These are phyloP conservation scores for Ganaspis sp. DNA, from an alignment of 1,140 invertebrate genomes.

Conservation along the genomic window DNA sequence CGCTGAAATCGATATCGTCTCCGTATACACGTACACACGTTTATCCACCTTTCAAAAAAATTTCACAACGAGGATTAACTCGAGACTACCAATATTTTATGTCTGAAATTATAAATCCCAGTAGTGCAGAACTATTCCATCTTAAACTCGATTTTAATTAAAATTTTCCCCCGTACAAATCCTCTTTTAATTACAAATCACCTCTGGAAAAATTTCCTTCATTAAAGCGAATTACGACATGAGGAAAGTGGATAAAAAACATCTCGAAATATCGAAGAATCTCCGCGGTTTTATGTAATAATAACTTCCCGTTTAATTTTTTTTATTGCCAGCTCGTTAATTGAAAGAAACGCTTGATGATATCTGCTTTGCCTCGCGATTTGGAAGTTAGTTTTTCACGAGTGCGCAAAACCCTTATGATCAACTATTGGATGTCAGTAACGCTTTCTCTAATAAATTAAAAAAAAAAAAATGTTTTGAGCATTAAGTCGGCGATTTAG, in stretches of 20 bases:
- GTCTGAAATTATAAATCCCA: no score
- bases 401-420: slow-evolving; percentile 35
- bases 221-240: background rate
- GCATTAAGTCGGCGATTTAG: slow-evolving; percentile 64
- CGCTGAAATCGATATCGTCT: slow-evolving; percentile 48
- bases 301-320: background rate
- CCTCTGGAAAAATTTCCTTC: background rate
- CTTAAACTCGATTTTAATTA: background rate
- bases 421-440: background rate
- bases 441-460: slow-evolving; percentile 65
- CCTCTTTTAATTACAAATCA: background rate
- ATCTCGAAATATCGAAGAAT: background rate
- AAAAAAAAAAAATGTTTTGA: slow-evolving; percentile 46
- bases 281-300: background rate
- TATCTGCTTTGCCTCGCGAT: background rate
- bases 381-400: slow-evolving; percentile 33
- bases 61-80: no score
- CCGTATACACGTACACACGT: slow-evolving; percentile 34
- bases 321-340: background rate
- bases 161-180: background rate
- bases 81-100: no score
- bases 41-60: background rate
- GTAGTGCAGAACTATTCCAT: background rate
- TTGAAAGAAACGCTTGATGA: background rate
- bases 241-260: background rate